Percentiles rank a stretch among this genome's conserved stretches.
phyloP scores from a whole-genome alignment of 2,888 invertebrate species.

The Terebella lapidaria region DNA sequence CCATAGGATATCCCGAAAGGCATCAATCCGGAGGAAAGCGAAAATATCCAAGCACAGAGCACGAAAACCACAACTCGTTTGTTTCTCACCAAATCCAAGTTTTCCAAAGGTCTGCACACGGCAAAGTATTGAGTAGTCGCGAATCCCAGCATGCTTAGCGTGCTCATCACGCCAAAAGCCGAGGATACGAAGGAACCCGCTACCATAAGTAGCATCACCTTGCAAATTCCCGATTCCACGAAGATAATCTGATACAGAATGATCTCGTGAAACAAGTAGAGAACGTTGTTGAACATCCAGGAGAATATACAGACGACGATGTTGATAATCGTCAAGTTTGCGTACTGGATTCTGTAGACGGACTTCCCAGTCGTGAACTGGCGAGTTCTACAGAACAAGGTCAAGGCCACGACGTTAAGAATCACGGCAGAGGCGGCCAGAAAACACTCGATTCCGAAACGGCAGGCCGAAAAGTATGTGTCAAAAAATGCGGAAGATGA shows the following conservation, averaged over 20 bases:
- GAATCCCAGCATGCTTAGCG: slow-evolving; percentile 23
- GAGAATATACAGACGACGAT: slow-evolving; percentile 14
- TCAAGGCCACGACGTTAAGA: slow-evolving; percentile 14
- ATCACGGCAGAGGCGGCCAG: slow-evolving; percentile 2
- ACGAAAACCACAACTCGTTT: slow-evolving; percentile 11
- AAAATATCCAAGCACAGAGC: slow-evolving; percentile 13
- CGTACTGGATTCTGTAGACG: slow-evolving; percentile 21
- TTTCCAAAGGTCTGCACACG: slow-evolving; percentile 21
- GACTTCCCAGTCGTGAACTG: slow-evolving; percentile 6
- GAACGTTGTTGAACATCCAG: slow-evolving; percentile 21
- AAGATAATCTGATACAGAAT: background rate
- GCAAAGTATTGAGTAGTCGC: slow-evolving; percentile 22
- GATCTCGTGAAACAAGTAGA: slow-evolving; percentile 12
- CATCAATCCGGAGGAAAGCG: slow-evolving; percentile 4
- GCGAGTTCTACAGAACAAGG: slow-evolving; percentile 6
- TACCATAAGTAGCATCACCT: slow-evolving; percentile 13
- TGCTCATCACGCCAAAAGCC: slow-evolving; percentile 17
- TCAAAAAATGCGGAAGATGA: slow-evolving; percentile 10
- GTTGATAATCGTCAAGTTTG: slow-evolving; percentile 23
- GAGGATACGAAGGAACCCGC: slow-evolving; percentile 17
- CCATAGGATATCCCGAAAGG: slow-evolving; percentile 4
- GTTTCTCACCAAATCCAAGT: slow-evolving; percentile 12
- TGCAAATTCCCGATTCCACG: slow-evolving; percentile 7
- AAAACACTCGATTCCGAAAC: slow-evolving; percentile 11
- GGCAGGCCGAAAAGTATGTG: slow-evolving; percentile 12